Conservation (phyloP, 2,888 invertebrate genomes). For the Philonicus albiceps region DNA sequence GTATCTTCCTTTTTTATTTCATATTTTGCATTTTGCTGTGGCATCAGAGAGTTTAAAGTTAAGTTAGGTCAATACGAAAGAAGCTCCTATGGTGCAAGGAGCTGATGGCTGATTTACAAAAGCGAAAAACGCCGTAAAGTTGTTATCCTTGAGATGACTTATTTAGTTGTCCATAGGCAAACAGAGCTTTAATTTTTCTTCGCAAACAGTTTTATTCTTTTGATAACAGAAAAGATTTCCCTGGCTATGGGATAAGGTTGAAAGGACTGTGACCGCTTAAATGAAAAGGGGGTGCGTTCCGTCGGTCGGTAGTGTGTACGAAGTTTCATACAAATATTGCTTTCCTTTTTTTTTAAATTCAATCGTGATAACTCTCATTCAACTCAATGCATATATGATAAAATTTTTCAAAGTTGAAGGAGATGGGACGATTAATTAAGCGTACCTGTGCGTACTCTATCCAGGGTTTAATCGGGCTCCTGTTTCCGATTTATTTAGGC, state of each 20-base stretch:
- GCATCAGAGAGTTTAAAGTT: background rate
- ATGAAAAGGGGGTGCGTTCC: background rate
- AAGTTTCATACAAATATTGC: background rate
- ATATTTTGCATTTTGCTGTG: background rate
- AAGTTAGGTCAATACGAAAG: background rate
- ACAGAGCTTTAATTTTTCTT: background rate
- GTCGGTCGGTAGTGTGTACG: background rate
- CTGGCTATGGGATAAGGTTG: background rate
- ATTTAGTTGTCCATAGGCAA: background rate
- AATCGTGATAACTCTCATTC: background rate
- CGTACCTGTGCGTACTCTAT: background rate
- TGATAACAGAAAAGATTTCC: background rate
- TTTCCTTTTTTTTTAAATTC: background rate
- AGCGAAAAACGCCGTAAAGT: background rate
- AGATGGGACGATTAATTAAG: background rate
- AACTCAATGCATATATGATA: background rate
- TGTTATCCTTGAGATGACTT: background rate
- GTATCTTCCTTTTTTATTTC: background rate
- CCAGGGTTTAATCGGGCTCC: background rate
- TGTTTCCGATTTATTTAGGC: background rate
- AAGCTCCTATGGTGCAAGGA: background rate
- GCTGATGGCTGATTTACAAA: background rate
- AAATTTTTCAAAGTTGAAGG: background rate
- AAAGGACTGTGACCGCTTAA: background rate
- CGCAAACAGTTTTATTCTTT: background rate